Evolutionary conservation across 2,113 vertebrate species (phyloP).

Genomic region (Egretta garzetta): DNA sequence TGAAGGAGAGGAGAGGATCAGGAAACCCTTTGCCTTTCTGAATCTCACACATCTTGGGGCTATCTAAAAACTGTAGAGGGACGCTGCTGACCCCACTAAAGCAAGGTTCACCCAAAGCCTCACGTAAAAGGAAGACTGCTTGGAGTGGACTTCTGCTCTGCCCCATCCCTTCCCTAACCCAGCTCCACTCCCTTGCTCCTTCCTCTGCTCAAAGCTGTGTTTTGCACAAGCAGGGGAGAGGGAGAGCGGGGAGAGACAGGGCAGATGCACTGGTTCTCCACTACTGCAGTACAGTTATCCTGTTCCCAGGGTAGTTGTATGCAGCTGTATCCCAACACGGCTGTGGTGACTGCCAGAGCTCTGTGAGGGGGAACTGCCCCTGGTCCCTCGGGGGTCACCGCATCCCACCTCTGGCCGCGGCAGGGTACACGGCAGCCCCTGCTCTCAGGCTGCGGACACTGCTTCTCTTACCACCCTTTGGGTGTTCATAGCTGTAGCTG

Average conservation of each 20-base stretch:
- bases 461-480: background rate
- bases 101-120: background rate
- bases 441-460: background rate
- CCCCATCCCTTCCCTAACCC: background rate
- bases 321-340: background rate
- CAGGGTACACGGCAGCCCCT: accelerated
- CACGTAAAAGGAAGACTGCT: background rate
- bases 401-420: background rate
- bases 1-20: background rate
- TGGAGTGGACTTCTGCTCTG: background rate
- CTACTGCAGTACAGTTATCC: background rate
- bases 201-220: background rate
- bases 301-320: background rate
- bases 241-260: background rate
- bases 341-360: background rate
- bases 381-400: accelerated
- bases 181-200: background rate
- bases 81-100: background rate
- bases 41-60: background rate
- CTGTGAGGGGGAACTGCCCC: background rate
- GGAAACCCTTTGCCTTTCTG: accelerated
- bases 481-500: background rate
- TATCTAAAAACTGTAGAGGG: background rate
- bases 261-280: background rate
- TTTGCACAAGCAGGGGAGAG: background rate